Conservation (phyloP, 2,888 invertebrate genomes). For the Melipona bicolor region DNA sequence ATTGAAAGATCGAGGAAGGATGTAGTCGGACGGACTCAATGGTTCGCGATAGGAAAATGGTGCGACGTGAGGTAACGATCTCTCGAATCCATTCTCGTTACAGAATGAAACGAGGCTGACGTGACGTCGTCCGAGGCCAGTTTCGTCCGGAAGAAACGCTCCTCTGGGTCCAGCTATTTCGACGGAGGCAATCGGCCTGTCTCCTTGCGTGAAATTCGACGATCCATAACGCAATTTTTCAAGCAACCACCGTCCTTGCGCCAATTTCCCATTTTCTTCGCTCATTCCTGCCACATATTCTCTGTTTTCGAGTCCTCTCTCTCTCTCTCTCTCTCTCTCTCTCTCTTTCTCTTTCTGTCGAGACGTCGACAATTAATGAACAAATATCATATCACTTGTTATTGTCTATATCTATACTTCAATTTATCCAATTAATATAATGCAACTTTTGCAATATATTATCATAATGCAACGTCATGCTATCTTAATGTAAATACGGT, state of each 20-base stretch:
- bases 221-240: constrained; percentile 64
- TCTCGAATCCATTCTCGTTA: constrained; percentile 59
- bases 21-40: constrained; percentile 34
- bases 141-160: constrained; percentile 29
- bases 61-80: constrained; percentile 45
- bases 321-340: not conserved
- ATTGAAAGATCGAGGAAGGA: constrained; percentile 19
- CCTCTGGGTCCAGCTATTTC: constrained; percentile 57
- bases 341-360: not conserved
- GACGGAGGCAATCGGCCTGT: constrained; percentile 62
- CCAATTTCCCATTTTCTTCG: too few species aligned
- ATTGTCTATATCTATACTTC: too few species aligned
- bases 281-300: too few species aligned
- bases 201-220: constrained; percentile 56
- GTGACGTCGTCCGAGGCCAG: constrained; percentile 23
- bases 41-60: constrained; percentile 44
- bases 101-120: constrained; percentile 53
- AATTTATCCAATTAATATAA: too few species aligned
- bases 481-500: too few species aligned
- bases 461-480: too few species aligned
- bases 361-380: too few species aligned
- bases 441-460: too few species aligned
- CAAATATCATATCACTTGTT: too few species aligned
- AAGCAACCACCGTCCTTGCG: constrained; percentile 19
- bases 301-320: too few species aligned